Evolutionary conservation across 2,797 vertebrate species (phyloP), one percentile per base, ranked within the genome.

Genomic region (Lepilemur ruficaudatus): DNA sequence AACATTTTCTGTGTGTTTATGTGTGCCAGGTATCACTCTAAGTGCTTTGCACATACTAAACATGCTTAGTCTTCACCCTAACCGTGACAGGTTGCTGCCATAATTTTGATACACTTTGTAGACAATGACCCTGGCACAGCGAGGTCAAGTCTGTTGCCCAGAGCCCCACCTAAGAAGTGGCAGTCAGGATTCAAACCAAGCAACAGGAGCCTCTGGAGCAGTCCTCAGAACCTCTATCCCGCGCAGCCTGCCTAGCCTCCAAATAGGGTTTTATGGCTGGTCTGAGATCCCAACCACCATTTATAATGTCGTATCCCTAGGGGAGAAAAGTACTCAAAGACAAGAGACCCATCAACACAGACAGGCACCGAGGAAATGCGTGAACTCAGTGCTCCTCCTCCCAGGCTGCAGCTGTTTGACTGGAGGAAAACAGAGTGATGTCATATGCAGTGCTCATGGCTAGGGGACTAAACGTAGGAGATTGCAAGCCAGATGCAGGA

Each of bases 341-440:
- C 46, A 84, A 87, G 55, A 57, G 20, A 38, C n/a, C 32, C 50
- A 17, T 72, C 17, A 55, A 46, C 38, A 38, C 28, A 89, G 72
- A 61, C 2, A 15, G 50, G 41, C 0, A 0, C 41, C 9, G 1
- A 32, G 32, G 43, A 48, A 4, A 52, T 18, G 0, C 15, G 17
- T 1, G 17, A 59, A n/a, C 32, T 80, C 32, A 4, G 28, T 55
- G 30, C 57, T 61, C 2, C 48, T 55, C 76, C 61, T 52, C 14
- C 57, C 50, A 63, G 17, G 0, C 30, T 48, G 55, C 22, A 65
- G 82, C 20, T 22, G 6, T 83, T 67, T 57, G 73, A 28, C 46
- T 28, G 61, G n/a, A 84, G 43, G 52, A 84, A n/a, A 43, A 32
- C 32, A 61, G 12, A 82, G 89, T 72, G 65, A 61, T n/a, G 20